Evolutionary conservation across 2,888 invertebrate genomes (phyloP), one percentile per base, ranked within the genome.

Genomic region (Rapana venosa): DNA sequence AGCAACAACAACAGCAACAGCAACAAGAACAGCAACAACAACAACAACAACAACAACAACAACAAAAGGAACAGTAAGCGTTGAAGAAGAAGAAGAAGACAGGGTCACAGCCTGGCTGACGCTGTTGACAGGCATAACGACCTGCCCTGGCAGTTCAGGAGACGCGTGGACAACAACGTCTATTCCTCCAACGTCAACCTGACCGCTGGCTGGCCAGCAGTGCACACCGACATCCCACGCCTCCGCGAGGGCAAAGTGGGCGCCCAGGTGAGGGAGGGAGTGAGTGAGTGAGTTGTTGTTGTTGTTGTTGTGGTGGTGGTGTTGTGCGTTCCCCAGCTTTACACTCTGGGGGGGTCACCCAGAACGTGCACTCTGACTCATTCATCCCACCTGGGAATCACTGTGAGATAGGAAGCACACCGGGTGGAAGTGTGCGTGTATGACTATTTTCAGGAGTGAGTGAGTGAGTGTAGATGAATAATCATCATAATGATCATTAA

Each of bases 161-260:
- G 36, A 11, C 90, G 91, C 26, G 92, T 92, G 17, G 90, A 94
- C 70, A 95, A 94, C 88, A 91, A 93, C 1, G 94, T 96, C 0
- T 91, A 93, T 83, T 88, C 87, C 2, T 91, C 94, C 0, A 93
- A 95, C 83, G 92, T 94, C 0, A 93, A 95, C 89, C 96, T 98
- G 47, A 83, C 70, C 11, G 74, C 30, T 0, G 90, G 92, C 13
- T 95, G 95, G 95, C 88, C 90, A 8, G 70, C 35, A 20, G 91
- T 92, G 22, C 98, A 99, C 96, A 99, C 98, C 56, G 98, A 99
- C 96, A 98, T 99, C 94, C 98, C 98, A 91, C 97, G 98, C 95
- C 97, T 98, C 94, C 97, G 97, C 94, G 97, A 97, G 93, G 98
- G 98, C 91, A 97, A 97, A 95, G 97, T 99, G 90, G 98, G 98